These are phyloP conservation scores for Dendrocopos noguchii DNA, from an alignment of 2,113 vertebrate species.

Conservation along the genomic window DNA sequence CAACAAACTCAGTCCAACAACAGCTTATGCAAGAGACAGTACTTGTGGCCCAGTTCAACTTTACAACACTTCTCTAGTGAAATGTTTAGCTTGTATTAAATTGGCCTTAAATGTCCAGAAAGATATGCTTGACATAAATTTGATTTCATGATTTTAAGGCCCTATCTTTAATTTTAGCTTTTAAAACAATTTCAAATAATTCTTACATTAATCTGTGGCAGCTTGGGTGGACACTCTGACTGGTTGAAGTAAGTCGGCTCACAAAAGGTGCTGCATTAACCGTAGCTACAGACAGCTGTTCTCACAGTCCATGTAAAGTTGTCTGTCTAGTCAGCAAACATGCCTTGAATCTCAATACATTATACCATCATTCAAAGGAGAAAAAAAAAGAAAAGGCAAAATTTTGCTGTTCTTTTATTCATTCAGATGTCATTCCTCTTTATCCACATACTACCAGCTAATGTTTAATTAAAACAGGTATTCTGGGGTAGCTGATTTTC, in stretches of 20 bases:
- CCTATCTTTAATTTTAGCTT: background rate
- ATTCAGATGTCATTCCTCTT: constrained; percentile 26
- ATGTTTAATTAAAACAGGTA: constrained; percentile 22
- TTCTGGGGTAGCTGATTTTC: constrained; percentile 15
- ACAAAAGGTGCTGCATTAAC: background rate
- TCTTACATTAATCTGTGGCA: background rate
- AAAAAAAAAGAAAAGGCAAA: background rate
- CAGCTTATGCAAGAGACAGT: background rate
- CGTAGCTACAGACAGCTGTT: background rate
- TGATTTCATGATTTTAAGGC: background rate
- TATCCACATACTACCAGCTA: background rate
- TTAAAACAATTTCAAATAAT: background rate
- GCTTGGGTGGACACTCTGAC: background rate
- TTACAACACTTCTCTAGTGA: background rate
- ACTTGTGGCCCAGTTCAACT: background rate
- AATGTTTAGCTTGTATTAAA: background rate
- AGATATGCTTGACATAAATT: background rate
- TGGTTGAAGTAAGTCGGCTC: background rate
- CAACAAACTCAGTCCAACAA: background rate
- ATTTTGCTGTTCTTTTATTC: background rate
- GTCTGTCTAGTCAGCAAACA: background rate
- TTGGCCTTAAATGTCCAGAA: background rate
- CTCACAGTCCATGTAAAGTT: background rate
- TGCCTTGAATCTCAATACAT: background rate
- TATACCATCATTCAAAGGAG: background rate